Evolutionary conservation across 2,797 vertebrate species (phyloP), one percentile per base, ranked within the genome.

Genomic region (Micromesistius poutassou): DNA sequence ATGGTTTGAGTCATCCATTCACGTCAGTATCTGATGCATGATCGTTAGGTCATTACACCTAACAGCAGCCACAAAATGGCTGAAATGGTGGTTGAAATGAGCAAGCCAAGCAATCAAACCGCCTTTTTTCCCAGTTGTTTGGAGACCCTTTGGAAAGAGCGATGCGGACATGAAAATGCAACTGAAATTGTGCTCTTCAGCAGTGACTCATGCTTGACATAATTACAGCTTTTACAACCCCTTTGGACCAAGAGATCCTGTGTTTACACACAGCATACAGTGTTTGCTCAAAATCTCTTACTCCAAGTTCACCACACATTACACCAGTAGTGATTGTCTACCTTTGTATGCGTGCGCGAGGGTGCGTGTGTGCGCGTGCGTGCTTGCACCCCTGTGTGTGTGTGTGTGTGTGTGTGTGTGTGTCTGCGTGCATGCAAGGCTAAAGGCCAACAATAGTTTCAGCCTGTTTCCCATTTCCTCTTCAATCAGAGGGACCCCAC

Each of bases 381-480:
- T 78, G 33, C 79, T 75, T 80, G 74, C 36, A 38, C 36, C 36
- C 36, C 36, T 42, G 40, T 42, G 40, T 42, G 40, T n/a, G n/a
- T n/a, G n/a, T n/a, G n/a, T n/a, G n/a, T n/a, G n/a, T 75, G 72
- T 71, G 71, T 78, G 77, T 77, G 55, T 76, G 70, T 75, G 80
- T 50, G 22, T 76, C 50, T 78, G 33, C 55, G 3, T 74, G 82
- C 31, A 35, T 46, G 74, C 1, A 25, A 35, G 22, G 82, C 81
- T 86, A 77, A 87, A 87, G 88, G 79, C 75, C 79, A 84, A 86
- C 87, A 72, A 68, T 78, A 76, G 77, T 87, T 89, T 72, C 82
- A 82, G 89, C 79, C 89, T 93, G 91, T 91, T 93, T 91, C 87
- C 89, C 89, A 93, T 93, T 93, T 91, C 83, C 88, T 33, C 83